Base-by-base conservation (phyloP, 64 coral and sea anemone species). In the Dendrophyllia cribrosa region DNA sequence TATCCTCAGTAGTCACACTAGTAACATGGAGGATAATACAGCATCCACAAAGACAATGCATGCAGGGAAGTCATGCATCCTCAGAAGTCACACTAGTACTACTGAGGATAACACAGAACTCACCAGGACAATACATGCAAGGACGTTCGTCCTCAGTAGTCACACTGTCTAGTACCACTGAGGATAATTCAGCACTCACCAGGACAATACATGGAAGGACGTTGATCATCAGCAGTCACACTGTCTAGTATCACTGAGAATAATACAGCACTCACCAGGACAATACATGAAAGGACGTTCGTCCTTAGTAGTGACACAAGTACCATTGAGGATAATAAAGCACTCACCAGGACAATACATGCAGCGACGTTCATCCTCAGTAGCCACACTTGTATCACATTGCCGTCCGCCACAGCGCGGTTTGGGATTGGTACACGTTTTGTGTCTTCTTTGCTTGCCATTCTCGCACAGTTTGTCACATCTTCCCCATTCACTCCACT, bases 401-500 rank as follows among this genome's bases (percentile, higher is more conserved):
- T 82, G 55, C 20, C 73, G 74, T 5, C 95, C 95, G 51, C 91
- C 91, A 62, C 95, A 96, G 13, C 90, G 87, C 4, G 71, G 90
- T 89, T 78, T 93, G 14, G 95, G 95, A 12, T 79, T 79, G 19
- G 59, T 88, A 51, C 95, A 96, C 2, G 47, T 78, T 47, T 80
- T 75, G n/a, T 71, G 24, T 49, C 95, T 76, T 15, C 11, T 83
- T 14, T 93, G 78, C n/a, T 92, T 92, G 3, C 90, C 90, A 47
- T 58, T 68, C 4, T 86, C 90, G 14, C 95, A 96, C 50, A 84
- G 20, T 25, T 89, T 85, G 62, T 96, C 86, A 70, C 95, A 96
- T 86, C 83, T 89, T 50, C 23, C 78, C 95, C 95, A 96, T 1
- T 44, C 55, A 55, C 90, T 70, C 95, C 95, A 96, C 70, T 96